Conservation (phyloP, 2,797 vertebrate genomes). For the Prunella strophiata region DNA sequence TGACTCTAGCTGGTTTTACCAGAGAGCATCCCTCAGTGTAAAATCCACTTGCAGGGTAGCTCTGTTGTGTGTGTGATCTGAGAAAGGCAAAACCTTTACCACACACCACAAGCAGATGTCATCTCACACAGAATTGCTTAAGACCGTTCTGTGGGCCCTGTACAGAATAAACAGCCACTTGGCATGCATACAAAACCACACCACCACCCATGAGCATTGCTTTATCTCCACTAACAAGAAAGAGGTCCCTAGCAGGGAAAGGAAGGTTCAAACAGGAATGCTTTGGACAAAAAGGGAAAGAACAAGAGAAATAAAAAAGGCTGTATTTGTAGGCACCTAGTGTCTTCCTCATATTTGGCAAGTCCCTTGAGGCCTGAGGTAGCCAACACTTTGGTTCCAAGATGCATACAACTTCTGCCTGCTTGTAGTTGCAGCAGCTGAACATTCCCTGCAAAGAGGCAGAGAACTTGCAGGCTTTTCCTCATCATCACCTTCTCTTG, state of each 20-base stretch:
- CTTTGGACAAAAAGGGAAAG: not conserved
- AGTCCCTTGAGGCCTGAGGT: not conserved
- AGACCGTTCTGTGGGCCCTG: not conserved
- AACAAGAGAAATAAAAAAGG: not conserved
- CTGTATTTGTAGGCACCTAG: not conserved
- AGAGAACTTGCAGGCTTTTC: not conserved
- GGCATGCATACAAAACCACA: not conserved
- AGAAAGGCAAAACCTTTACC: not conserved
- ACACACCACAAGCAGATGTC: not conserved
- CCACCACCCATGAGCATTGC: not conserved
- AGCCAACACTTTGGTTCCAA: not conserved
- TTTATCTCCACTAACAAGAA: not conserved
- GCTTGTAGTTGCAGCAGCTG: not conserved
- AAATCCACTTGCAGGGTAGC: not conserved
- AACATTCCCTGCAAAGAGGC: not conserved
- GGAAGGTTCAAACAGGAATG: not conserved
- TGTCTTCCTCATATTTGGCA: not conserved
- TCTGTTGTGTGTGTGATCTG: not conserved
- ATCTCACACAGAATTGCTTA: not conserved
- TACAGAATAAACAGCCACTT: not conserved
- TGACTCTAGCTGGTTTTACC: not conserved
- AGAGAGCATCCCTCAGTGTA: not conserved
- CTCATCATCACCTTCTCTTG: not conserved
- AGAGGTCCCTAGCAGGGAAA: not conserved
- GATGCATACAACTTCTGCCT: not conserved